These are phyloP conservation scores for Trinectes maculatus DNA, from an alignment of 2,113 vertebrate species.

Conservation along the genomic window DNA sequence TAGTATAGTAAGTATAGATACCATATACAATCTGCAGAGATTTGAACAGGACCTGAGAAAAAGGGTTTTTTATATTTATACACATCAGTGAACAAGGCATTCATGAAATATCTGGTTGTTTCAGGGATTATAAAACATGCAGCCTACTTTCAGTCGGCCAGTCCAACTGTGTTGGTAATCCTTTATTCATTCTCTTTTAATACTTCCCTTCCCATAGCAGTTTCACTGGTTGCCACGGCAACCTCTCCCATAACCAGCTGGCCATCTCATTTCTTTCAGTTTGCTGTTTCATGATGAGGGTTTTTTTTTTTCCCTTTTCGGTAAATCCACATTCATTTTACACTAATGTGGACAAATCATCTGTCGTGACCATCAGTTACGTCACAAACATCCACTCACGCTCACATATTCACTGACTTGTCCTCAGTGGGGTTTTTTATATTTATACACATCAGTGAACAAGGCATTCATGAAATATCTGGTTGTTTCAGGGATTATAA, in stretches of 20 bases:
- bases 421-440: too few relatives aligned
- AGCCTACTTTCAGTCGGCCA: constrained; percentile 6
- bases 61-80: too few relatives aligned
- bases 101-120: neutral
- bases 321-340: constrained; percentile 49
- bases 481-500: neutral
- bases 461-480: neutral
- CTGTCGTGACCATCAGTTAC: constrained; percentile 15
- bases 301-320: neutral
- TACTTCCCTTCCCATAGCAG: constrained; percentile 68
- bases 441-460: too few relatives aligned
- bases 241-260: constrained; percentile 53
- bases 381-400: constrained; percentile 4
- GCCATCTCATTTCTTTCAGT: constrained; percentile 33
- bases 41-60: too few relatives aligned
- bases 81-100: too few relatives aligned
- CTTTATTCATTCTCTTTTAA: constrained; percentile 47
- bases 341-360: constrained; percentile 36
- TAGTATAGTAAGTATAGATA: too few relatives aligned
- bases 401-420: neutral
- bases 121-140: constrained; percentile 1
- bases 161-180: constrained; percentile 47
- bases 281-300: constrained; percentile 38
- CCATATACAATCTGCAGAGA: too few relatives aligned
- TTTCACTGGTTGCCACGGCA: constrained; percentile 63